phyloP scores from a whole-genome alignment of 2,888 invertebrate genomes.

The Drosophila robusta region DNA sequence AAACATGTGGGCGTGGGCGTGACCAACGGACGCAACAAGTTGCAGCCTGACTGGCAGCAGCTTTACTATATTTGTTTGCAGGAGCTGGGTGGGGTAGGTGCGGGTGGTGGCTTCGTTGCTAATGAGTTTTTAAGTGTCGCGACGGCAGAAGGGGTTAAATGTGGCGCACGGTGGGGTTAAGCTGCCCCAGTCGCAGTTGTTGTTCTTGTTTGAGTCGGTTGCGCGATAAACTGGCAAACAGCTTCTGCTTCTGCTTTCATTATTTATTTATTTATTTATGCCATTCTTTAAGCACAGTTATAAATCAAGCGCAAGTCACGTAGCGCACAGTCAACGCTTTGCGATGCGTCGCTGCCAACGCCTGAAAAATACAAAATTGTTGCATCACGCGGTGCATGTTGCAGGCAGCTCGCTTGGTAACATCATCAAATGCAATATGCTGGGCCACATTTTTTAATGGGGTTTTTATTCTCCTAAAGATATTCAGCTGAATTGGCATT shows the following conservation, averaged over 20 bases:
- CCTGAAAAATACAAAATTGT: slow-evolving; percentile 13
- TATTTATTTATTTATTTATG: slow-evolving; percentile 37
- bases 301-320: slow-evolving; percentile 72
- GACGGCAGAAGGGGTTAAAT: slow-evolving; percentile 1
- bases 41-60: slow-evolving; percentile 21
- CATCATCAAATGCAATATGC: neutral
- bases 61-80: slow-evolving; percentile 2
- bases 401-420: slow-evolving; percentile 1
- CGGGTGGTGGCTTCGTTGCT: slow-evolving; percentile 15
- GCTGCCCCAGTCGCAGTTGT: slow-evolving; percentile 6
- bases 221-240: slow-evolving; percentile 48
- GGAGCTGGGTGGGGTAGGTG: too few species aligned
- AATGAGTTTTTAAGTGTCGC: slow-evolving; percentile 59
- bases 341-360: slow-evolving; percentile 6
- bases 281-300: slow-evolving; percentile 58
- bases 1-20: slow-evolving; percentile 33
- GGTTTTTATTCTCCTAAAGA: neutral
- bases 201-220: neutral
- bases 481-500: too few species aligned
- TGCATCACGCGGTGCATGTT: slow-evolving; percentile 20
- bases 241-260: slow-evolving; percentile 18
- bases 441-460: neutral
- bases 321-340: slow-evolving; percentile 32
- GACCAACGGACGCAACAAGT: slow-evolving; percentile 54
- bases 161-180: slow-evolving; percentile 34